A percentile compares a stretch with the other conserved stretches of the same genome.
phyloP scores from a whole-genome alignment of 2,113 vertebrate species.

The Solenodon paradoxus region DNA sequence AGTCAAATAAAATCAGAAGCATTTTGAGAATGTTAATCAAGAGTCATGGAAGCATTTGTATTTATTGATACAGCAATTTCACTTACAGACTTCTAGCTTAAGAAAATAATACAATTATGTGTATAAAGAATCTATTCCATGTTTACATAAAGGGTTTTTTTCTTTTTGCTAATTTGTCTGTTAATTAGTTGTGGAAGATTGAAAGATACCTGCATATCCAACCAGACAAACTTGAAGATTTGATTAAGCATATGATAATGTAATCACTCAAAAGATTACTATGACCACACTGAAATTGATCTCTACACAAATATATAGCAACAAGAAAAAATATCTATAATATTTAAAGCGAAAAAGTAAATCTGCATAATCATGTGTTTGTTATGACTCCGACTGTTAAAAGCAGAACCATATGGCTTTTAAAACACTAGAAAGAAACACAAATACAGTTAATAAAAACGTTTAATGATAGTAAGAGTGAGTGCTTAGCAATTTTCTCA shows the following conservation, averaged over 20 bases:
- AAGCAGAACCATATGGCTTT: neutral
- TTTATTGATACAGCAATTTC: slow-evolving; percentile 2
- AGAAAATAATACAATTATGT: neutral
- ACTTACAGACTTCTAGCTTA: slow-evolving; percentile 20
- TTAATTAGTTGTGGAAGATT: neutral
- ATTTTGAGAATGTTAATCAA: neutral
- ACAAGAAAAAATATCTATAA: neutral
- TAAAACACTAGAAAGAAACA: neutral
- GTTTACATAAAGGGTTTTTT: neutral
- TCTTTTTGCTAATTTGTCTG: neutral
- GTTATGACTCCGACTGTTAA: neutral
- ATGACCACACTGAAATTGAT: neutral
- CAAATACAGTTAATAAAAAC: neutral
- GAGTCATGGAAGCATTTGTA: neutral
- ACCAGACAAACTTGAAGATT: neutral
- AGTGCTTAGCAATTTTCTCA: neutral
- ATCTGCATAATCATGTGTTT: neutral
- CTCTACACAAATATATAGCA: neutral
- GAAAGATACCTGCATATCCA: neutral
- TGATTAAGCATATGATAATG: neutral
- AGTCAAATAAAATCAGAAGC: slow-evolving; percentile 32
- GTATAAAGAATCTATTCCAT: neutral
- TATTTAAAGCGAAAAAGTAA: neutral
- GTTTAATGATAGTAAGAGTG: neutral
- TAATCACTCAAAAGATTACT: neutral